Conservation (phyloP, 35 echinoderm and acorn worm genomes). For the Amphiura filiformis region DNA sequence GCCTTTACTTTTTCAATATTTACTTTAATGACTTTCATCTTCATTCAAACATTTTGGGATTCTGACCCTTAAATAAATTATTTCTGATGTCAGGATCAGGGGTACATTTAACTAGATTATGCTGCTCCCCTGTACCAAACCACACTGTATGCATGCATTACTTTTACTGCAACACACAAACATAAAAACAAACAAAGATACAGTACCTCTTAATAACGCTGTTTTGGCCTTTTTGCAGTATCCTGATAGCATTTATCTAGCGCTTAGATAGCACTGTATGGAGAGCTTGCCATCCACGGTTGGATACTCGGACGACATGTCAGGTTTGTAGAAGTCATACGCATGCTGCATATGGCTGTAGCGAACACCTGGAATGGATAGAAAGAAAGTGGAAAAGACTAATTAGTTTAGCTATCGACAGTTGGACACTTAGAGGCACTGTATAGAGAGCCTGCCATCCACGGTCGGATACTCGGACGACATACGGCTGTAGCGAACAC, state of each 20-base stretch:
- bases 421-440: slow-evolving; percentile 91
- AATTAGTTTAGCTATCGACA: neutral
- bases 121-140: no score
- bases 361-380: slow-evolving; percentile 57
- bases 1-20: no score
- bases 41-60: no score
- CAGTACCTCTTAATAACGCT: slow-evolving; percentile 61
- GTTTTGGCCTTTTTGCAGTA: slow-evolving; percentile 74
- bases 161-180: no score
- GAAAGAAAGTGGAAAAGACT: neutral
- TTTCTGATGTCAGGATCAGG: no score
- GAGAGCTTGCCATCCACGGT: slow-evolving; percentile 94
- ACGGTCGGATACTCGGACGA: slow-evolving; percentile 90
- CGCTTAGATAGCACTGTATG: slow-evolving; percentile 96
- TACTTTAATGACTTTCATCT: no score
- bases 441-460: slow-evolving; percentile 96
- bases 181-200: no score
- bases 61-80: no score
- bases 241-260: slow-evolving; percentile 94
- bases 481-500: slow-evolving; percentile 86
- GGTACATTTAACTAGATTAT: no score
- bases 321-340: slow-evolving; percentile 98
- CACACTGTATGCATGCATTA: no score
- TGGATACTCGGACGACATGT: slow-evolving; percentile 94
- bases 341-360: slow-evolving; percentile 95